phyloP scores from a whole-genome alignment of 2,113 vertebrate genomes.

The Corythaixoides concolor region DNA sequence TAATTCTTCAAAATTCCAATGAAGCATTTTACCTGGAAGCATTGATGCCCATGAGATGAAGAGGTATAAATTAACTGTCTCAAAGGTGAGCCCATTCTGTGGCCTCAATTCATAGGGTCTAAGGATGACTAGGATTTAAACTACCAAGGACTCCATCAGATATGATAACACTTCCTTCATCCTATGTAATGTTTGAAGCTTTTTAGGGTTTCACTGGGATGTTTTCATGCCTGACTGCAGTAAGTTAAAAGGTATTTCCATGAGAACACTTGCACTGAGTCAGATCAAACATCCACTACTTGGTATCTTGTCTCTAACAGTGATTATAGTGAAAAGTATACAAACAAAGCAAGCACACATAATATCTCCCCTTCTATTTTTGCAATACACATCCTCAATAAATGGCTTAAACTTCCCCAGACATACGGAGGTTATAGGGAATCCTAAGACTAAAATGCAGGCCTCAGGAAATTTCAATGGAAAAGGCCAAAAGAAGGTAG shows the following conservation, averaged over 20 bases:
- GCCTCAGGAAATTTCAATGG: neutral
- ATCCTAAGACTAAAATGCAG: neutral
- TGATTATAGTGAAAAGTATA: neutral
- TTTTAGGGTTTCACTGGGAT: neutral
- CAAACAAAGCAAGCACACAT: neutral
- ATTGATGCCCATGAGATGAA: neutral
- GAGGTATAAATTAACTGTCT: neutral
- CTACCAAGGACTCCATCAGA: neutral
- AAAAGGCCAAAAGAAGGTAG: neutral
- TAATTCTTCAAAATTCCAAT: neutral
- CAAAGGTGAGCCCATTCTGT: neutral
- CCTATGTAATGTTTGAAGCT: neutral
- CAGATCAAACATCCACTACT: neutral
- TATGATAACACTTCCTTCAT: neutral
- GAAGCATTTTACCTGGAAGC: neutral
- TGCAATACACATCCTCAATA: neutral
- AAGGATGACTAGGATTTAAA: neutral
- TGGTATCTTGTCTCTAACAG: neutral
- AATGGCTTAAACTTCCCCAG: neutral
- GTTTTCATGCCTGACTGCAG: neutral
- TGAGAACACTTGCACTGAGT: neutral
- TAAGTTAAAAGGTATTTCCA: neutral
- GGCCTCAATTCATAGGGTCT: neutral
- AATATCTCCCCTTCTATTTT: neutral
- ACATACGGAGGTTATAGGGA: neutral